Conservation (phyloP, 1,140 invertebrate species). For the Harpegnathos saltator region DNA sequence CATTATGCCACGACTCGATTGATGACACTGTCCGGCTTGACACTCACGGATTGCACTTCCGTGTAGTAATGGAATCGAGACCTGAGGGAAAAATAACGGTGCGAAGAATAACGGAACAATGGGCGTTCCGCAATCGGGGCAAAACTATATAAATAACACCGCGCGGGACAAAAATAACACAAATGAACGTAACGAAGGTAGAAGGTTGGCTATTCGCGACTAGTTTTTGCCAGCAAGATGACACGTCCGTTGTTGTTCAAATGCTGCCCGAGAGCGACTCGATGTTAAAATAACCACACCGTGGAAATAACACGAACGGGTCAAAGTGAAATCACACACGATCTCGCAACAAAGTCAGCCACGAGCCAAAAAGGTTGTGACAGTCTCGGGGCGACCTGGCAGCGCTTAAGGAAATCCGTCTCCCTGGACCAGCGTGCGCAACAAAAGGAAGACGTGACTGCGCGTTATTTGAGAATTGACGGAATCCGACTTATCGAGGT, state of each 20-base stretch:
- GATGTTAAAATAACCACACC: no score
- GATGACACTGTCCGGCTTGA: constrained; percentile 19
- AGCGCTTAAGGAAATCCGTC: background rate
- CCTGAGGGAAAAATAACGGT: background rate
- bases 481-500: constrained; percentile 5
- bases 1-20: constrained; percentile 64
- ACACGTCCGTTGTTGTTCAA: no score
- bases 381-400: background rate
- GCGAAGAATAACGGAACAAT: background rate
- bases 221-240: no score
- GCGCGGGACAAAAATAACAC: no score
- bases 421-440: no score
- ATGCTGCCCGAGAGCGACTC: no score
- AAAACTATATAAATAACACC: no score
- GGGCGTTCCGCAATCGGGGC: background rate
- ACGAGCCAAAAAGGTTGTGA: background rate
- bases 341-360: no score
- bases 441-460: background rate
- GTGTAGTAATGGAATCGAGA: background rate
- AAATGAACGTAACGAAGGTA: no score
- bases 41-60: constrained; percentile 9
- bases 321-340: no score
- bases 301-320: no score
- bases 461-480: background rate
- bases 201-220: no score